These are phyloP conservation scores for Pseudorasbora parva DNA, from an alignment of 2,113 vertebrate genomes.

Conservation along the genomic window DNA sequence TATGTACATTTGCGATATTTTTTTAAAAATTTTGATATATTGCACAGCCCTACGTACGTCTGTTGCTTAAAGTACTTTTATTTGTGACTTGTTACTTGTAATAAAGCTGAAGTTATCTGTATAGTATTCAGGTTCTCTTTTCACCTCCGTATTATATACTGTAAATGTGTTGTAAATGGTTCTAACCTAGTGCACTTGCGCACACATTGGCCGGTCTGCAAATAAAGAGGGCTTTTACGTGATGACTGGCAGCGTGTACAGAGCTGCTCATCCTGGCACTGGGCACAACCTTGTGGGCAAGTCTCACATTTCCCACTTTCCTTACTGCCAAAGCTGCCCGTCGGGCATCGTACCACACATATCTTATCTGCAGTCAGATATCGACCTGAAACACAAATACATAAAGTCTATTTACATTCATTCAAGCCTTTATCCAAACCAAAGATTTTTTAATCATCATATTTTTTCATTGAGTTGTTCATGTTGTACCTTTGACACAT, in stretches of 20 bases:
- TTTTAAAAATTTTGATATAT: no score
- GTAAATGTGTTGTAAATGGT: background rate
- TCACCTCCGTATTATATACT: background rate
- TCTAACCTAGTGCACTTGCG: conserved; percentile 78
- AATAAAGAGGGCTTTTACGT: conserved; percentile 65
- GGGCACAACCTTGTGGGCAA: conserved; percentile 79
- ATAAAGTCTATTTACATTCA: background rate
- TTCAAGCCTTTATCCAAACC: background rate
- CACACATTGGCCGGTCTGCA: conserved; percentile 84
- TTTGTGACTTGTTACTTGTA: no score
- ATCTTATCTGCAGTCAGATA: conserved; percentile 75
- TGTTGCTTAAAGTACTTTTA: no score
- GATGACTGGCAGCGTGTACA: conserved; percentile 78
- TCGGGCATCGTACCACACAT: conserved; percentile 81
- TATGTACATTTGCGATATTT: no score
- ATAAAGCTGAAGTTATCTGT: no score
- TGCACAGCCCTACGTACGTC: no score
- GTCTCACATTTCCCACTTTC: conserved; percentile 78
- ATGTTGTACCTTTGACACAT: conserved; percentile 68
- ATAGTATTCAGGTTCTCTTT: background rate
- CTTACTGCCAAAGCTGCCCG: conserved; percentile 74
- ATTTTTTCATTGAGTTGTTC: background rate
- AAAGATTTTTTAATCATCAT: background rate
- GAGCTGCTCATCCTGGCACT: conserved; percentile 70
- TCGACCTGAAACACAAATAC: conserved; percentile 60